A percentile compares a stretch with the other conserved stretches of the same genome.
Conservation (phyloP, 1,140 invertebrate species). For the Triops longicaudatus region DNA sequence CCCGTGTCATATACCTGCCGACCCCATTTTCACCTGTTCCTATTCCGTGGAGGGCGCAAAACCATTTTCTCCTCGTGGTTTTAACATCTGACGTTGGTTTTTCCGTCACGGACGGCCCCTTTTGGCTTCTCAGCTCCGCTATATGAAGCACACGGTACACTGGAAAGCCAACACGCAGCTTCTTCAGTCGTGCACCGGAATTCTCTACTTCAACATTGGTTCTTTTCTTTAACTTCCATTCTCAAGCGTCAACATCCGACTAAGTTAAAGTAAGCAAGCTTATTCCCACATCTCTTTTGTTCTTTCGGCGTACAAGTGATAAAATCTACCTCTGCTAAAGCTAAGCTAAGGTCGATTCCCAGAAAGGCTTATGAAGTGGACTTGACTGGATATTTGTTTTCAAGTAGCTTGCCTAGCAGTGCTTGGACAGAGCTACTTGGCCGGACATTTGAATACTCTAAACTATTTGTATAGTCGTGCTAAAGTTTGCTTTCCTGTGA, state of each 20-base stretch:
- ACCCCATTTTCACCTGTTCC: conserved; percentile 7
- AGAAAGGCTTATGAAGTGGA: too few species aligned
- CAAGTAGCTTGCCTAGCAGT: too few species aligned
- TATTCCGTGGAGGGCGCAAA: background rate
- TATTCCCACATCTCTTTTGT: background rate
- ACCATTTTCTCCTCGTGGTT: background rate
- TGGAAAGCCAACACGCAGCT: background rate
- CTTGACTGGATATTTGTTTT: too few species aligned
- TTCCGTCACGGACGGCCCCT: background rate
- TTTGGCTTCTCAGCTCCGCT: conserved; percentile 9
- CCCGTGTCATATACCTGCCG: background rate
- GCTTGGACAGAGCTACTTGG: too few species aligned
- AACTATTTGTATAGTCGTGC: background rate
- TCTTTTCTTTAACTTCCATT: background rate
- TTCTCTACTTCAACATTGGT: background rate
- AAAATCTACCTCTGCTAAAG: background rate
- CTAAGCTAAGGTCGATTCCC: too few species aligned
- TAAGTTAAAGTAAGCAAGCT: background rate
- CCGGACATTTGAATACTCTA: background rate
- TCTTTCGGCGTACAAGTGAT: background rate
- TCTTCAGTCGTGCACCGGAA: conserved; percentile 8
- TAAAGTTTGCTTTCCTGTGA: background rate
- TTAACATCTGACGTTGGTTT: background rate
- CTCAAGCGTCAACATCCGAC: background rate
- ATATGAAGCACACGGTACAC: conserved; percentile 6